Conservation (phyloP, 1,140 invertebrate species). For the Holotrichia oblita region DNA sequence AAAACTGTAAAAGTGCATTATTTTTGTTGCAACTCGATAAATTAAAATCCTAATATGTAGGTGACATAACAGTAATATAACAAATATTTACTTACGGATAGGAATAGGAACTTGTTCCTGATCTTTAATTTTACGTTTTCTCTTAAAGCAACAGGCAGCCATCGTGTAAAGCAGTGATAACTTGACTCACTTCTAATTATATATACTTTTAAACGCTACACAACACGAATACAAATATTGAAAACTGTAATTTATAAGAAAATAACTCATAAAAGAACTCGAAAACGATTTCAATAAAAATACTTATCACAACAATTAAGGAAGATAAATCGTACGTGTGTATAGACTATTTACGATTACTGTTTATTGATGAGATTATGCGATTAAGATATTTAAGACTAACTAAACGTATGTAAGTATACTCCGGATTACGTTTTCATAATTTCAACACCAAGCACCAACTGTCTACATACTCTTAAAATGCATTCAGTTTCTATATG, state of each 20-base stretch:
- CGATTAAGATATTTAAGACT: not conserved
- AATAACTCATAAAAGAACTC: not conserved
- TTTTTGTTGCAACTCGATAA: not conserved
- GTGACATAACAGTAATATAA: not conserved
- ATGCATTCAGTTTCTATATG: not conserved
- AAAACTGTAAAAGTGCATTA: not conserved
- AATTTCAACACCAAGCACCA: not conserved
- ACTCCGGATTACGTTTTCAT: not conserved
- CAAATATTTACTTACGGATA: not conserved
- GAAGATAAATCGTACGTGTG: not conserved
- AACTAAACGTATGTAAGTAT: not conserved
- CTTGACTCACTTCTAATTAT: conserved; percentile 2
- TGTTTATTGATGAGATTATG: not conserved
- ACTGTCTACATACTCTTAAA: not conserved
- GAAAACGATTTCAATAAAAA: not conserved
- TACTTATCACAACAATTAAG: not conserved
- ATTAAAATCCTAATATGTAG: not conserved
- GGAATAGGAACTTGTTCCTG: not conserved
- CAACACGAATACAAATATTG: not conserved
- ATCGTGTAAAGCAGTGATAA: not conserved
- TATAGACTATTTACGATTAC: not conserved
- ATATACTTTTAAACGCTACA: not conserved
- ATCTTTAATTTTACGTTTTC: not conserved
- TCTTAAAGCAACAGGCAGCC: not conserved
- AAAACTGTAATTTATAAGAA: not conserved